A percentile compares a stretch with the other conserved stretches of the same genome.
Evolutionary conservation across 2,797 vertebrate genomes (phyloP).

Genomic region (Scomberomorus guttatus): DNA sequence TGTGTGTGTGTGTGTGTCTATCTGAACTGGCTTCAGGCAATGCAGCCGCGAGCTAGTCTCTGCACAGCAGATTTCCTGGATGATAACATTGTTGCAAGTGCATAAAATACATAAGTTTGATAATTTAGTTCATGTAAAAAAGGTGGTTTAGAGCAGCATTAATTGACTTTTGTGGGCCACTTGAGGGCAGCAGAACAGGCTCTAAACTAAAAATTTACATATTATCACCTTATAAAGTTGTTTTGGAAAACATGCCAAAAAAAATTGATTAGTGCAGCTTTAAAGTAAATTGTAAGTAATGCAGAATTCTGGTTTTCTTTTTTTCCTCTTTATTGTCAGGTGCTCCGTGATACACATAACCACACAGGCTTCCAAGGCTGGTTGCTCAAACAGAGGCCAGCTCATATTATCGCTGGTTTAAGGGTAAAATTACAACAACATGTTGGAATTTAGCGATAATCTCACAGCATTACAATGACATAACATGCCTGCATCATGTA

Average conservation of each 20-base stretch:
- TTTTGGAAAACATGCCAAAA: too few relatives aligned
- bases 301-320: not conserved
- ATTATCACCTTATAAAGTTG: not conserved
- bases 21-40: slow-evolving; percentile 10
- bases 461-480: too few relatives aligned
- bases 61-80: slow-evolving; percentile 6
- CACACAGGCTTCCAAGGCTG: too few relatives aligned
- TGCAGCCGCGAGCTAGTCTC: not conserved
- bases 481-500: too few relatives aligned
- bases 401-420: too few relatives aligned
- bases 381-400: too few relatives aligned
- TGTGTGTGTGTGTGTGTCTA: not conserved
- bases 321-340: too few relatives aligned
- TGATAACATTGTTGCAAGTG: slow-evolving; percentile 11
- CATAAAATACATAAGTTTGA: not conserved
- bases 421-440: too few relatives aligned
- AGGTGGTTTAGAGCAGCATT: not conserved
- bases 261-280: not conserved
- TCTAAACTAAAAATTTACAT: not conserved
- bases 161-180: not conserved
- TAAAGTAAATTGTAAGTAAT: not conserved
- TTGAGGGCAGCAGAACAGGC: too few relatives aligned
- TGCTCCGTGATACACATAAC: too few relatives aligned
- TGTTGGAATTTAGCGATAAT: too few relatives aligned
- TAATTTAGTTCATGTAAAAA: not conserved